These are phyloP conservation scores for Celastrina argiolus DNA, from an alignment of 2,888 invertebrate genomes.

Conservation along the genomic window DNA sequence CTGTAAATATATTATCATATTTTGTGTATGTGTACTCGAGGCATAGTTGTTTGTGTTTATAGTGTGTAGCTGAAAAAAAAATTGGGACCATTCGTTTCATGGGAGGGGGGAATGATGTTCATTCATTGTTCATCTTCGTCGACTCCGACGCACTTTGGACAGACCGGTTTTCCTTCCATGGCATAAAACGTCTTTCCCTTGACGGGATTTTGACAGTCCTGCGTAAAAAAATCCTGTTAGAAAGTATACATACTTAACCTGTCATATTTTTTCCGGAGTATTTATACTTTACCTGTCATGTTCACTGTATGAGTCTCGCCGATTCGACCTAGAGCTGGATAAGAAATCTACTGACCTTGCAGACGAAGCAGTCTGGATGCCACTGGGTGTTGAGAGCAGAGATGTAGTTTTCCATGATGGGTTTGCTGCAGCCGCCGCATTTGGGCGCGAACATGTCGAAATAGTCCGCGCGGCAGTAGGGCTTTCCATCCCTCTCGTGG, in stretches of 20 bases:
- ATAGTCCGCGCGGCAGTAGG: conserved; percentile 97
- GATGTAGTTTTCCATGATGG: conserved; percentile 99
- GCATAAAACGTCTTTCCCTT: conserved; percentile 98
- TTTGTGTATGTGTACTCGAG: conserved; percentile 39
- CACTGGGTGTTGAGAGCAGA: conserved; percentile 98
- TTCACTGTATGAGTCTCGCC: conserved; percentile 11
- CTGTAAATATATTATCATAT: conserved; percentile 44
- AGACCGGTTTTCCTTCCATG: conserved; percentile 97
- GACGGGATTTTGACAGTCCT: conserved; percentile 96
- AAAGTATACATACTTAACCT: conserved; percentile 59
- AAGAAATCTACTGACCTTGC: conserved; percentile 87
- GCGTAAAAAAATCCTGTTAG: conserved; percentile 47
- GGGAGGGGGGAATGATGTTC: conserved; percentile 44
- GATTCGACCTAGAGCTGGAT: conserved; percentile 13
- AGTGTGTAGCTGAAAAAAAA: conserved; percentile 74
- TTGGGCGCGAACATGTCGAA: conserved; percentile 99
- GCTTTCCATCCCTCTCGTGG: conserved; percentile 97
- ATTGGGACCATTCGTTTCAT: conserved; percentile 60
- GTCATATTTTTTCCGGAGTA: conserved; percentile 38
- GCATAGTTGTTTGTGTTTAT: conserved; percentile 43
- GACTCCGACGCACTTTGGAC: conserved; percentile 94
- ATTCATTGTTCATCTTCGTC: conserved; percentile 86
- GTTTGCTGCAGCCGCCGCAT: conserved; percentile 96
- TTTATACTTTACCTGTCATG: conserved; percentile 36
- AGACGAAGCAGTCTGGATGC: conserved; percentile 99